phyloP scores from a whole-genome alignment of 2,113 vertebrate genomes.

The Neodon shergylaensis region DNA sequence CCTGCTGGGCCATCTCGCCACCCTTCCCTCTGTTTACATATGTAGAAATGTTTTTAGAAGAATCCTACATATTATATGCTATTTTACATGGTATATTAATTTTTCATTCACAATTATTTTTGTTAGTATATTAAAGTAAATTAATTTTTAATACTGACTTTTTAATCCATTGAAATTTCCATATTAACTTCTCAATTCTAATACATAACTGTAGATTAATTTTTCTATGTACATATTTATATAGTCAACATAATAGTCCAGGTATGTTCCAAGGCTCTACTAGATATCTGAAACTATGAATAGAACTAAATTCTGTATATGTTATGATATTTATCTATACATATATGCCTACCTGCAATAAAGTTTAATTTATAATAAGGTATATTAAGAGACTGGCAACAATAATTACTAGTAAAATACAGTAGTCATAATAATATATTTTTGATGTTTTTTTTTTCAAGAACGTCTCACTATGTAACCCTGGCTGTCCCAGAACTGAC shows the following conservation, averaged over 20 bases:
- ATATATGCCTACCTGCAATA: neutral
- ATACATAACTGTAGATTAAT: neutral
- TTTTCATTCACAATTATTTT: constrained; percentile 36
- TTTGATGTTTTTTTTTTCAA: neutral
- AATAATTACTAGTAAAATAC: neutral
- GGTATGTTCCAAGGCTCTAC: neutral
- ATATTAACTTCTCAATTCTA: constrained; percentile 26
- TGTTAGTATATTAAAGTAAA: constrained; percentile 7
- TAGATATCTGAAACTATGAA: neutral
- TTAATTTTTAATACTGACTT: neutral
- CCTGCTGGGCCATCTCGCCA: neutral
- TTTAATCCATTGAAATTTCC: neutral
- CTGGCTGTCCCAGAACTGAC: neutral
- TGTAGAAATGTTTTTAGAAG: neutral
- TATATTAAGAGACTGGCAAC: neutral
- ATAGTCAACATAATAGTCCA: neutral
- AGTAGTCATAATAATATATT: neutral
- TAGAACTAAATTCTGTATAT: neutral
- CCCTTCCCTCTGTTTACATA: neutral
- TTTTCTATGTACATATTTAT: constrained; percentile 12
- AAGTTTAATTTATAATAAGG: neutral
- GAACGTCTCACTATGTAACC: neutral
- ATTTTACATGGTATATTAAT: neutral
- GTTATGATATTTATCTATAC: neutral
- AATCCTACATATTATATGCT: neutral